These are phyloP conservation scores for Python bivittatus DNA, from an alignment of 2,113 vertebrate genomes.

Conservation along the genomic window DNA sequence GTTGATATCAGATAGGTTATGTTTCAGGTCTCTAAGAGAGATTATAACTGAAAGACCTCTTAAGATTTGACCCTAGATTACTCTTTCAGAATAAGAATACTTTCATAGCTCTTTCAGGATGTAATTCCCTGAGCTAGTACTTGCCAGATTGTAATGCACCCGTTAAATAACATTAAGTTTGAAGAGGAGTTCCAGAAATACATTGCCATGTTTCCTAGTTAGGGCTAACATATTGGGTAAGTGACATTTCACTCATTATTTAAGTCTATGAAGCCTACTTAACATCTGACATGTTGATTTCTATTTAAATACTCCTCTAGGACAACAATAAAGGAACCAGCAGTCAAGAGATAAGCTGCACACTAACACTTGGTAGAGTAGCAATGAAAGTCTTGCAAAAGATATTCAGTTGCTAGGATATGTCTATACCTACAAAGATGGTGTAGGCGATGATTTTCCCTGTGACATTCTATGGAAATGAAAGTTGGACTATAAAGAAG, in stretches of 20 bases:
- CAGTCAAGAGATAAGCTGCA: neutral
- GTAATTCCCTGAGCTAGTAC: neutral
- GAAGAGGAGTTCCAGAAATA: accelerated
- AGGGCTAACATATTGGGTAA: neutral
- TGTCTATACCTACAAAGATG: neutral
- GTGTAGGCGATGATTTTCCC: neutral
- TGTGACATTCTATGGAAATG: neutral
- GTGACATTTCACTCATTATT: neutral
- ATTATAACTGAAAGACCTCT: slow-evolving; percentile 47
- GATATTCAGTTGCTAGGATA: neutral
- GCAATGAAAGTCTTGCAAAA: neutral
- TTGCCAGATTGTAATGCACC: accelerated
- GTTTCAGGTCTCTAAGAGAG: slow-evolving; percentile 45
- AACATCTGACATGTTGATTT: neutral
- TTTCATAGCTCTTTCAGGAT: slow-evolving; percentile 44
- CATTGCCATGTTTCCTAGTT: neutral
- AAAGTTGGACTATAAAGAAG: neutral
- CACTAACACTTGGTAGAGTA: neutral
- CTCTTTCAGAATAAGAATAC: slow-evolving; percentile 9
- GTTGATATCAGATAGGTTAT: slow-evolving; percentile 53
- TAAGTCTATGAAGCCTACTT: neutral
- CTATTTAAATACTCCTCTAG: neutral
- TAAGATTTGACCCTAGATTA: slow-evolving; percentile 46
- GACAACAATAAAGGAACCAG: neutral
- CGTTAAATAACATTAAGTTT: accelerated